Percentiles rank a stretch among this genome's conserved stretches.
These are phyloP conservation scores for Drosophila neoperkinsi DNA, from an alignment of 2,888 invertebrate genomes.

Conservation along the genomic window DNA sequence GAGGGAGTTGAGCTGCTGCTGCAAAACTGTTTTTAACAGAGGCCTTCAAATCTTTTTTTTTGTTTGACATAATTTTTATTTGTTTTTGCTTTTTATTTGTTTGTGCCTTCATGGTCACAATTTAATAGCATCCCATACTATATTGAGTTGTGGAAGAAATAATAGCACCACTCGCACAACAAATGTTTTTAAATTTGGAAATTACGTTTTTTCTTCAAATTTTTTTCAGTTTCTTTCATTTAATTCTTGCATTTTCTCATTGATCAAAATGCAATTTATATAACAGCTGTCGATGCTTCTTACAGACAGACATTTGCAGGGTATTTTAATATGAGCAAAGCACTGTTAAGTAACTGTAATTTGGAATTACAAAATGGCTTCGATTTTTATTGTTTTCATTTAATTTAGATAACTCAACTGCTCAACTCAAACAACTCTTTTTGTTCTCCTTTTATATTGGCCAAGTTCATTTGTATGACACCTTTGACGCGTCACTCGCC, in stretches of 20 bases:
- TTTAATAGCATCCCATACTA: background rate
- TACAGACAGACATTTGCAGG: too few relatives aligned
- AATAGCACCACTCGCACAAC: background rate
- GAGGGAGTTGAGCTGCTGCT: background rate
- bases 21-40: conserved; percentile 14
- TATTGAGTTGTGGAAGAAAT: background rate
- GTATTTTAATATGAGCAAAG: too few relatives aligned
- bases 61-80: conserved; percentile 1
- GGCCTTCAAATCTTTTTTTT: conserved; percentile 6
- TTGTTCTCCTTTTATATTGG: background rate
- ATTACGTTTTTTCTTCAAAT: too few relatives aligned
- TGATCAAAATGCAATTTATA: too few relatives aligned
- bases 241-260: too few relatives aligned
- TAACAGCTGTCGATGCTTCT: too few relatives aligned
- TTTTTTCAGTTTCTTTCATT: too few relatives aligned
- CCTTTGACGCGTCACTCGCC: conserved; percentile 3
- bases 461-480: conserved; percentile 17
- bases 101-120: conserved; percentile 4
- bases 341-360: too few relatives aligned
- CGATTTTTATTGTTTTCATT: background rate
- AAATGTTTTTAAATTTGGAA: background rate
- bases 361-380: background rate
- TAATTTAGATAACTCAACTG: background rate
- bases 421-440: background rate
- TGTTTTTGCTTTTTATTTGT: background rate